Base-by-base conservation (phyloP, 2,113 vertebrate species). In the Pseudopodoces humilis region DNA sequence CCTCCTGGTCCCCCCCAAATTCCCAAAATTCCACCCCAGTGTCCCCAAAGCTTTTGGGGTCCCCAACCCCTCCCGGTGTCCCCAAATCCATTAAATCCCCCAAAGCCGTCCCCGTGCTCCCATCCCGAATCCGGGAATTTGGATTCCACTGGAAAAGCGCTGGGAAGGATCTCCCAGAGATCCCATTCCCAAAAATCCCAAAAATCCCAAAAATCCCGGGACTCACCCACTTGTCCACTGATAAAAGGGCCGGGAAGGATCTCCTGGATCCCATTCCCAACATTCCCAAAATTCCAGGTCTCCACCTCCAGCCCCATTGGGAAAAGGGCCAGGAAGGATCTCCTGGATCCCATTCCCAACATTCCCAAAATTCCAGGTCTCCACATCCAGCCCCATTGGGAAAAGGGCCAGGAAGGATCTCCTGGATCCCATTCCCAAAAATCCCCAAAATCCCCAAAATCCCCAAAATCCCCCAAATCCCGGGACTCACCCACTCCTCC, bases 401-500 rank as follows among this genome's bases (percentile, higher is more conserved):
- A 44, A 33, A 39, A 43, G 23, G 15, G 20, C 6, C 3, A 19
- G 41, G 41, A 64, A 31, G 59, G 33, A 39, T 59, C 43, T 11
- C 11, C 1, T 4, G 11, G 43, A 20, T 19, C n/a, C 53, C 41
- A 33, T 7, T 11, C 23, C 31, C 55, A n/a, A 58, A 5, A 59
- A 15, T 27, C 62, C 41, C 31, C 7, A 10, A 60, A 27, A 37
- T 27, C 6, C 15, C 50, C 50, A 16, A 50, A 50, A 39, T 10
- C 37, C 37, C 9, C 4, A 39, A 39, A 39, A 39, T 39, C 37
- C 15, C 28, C 52, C 28, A 16, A 15, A 14, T 25, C 49, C 25
- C 8, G 14, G 35, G 33, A 96, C 98, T 98, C 96, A 99, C 98
- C 98, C 98, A 99, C 68, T 98, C 98, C 89, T 98, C 98, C 16